Evolutionary conservation across 2,797 vertebrate species (phyloP).

Genomic region (Odontamblyopus lacepedii): DNA sequence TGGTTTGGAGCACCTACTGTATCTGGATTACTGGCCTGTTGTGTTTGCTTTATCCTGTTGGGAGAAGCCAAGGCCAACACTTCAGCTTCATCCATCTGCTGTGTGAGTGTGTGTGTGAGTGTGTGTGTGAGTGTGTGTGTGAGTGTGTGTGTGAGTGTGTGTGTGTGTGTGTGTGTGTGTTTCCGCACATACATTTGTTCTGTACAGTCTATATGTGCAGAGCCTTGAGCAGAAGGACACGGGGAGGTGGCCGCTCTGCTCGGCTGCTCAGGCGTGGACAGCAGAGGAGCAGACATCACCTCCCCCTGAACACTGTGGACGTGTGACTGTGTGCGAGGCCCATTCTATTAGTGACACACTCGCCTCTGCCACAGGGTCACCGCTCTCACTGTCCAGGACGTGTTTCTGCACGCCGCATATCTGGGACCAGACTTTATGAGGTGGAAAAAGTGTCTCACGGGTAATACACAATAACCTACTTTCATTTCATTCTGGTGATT

Average conservation of each 20-base stretch:
- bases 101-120: slow-evolving; percentile 35
- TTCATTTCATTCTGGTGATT: no score
- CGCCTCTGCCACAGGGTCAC: not conserved
- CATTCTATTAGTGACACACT: slow-evolving; percentile 31
- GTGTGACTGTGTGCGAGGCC: slow-evolving; percentile 18
- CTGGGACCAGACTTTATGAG: no score
- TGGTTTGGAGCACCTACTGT: no score
- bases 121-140: slow-evolving; percentile 22
- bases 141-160: not conserved
- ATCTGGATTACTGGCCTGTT: no score
- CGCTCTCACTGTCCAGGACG: not conserved
- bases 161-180: slow-evolving; percentile 24
- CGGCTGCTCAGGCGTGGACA: slow-evolving; percentile 63
- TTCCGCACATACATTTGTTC: not conserved
- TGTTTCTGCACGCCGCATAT: no score
- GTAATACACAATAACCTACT: no score
- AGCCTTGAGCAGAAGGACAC: slow-evolving; percentile 68
- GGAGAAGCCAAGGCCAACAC: no score
- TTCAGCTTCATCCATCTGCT: slow-evolving; percentile 13
- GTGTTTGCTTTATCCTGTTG: no score
- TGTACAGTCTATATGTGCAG: slow-evolving; percentile 11
- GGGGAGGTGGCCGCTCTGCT: slow-evolving; percentile 68
- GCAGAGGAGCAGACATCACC: slow-evolving; percentile 69
- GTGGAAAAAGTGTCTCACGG: no score
- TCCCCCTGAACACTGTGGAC: slow-evolving; percentile 46